These are phyloP conservation scores for Maconellicoccus hirsutus DNA, from an alignment of 1,140 invertebrate species.

Conservation along the genomic window DNA sequence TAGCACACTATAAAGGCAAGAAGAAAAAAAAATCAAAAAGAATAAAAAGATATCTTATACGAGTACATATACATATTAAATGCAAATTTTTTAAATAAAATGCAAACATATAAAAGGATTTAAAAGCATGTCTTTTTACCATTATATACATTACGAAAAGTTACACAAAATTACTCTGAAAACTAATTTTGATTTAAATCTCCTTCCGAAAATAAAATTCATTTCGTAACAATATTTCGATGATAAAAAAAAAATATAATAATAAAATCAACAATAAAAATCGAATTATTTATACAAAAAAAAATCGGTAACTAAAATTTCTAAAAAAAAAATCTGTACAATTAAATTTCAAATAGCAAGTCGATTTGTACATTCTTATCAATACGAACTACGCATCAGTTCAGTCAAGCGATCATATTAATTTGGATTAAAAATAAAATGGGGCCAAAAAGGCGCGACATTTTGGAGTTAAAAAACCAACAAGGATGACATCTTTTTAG, in stretches of 20 bases:
- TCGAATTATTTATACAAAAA: neutral
- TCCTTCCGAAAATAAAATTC: neutral
- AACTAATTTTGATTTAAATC: neutral
- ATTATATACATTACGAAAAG: neutral
- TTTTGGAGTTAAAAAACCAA: no score
- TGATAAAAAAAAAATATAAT: neutral
- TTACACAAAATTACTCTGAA: neutral
- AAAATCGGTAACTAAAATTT: constrained; percentile 9
- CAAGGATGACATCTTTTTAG: no score
- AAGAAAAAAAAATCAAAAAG: neutral
- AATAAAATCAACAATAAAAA: neutral
- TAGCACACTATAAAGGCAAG: constrained; percentile 16
- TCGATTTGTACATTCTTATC: neutral
- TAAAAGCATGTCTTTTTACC: neutral
- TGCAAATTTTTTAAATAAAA: neutral
- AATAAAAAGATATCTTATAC: neutral
- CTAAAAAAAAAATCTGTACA: neutral
- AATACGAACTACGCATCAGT: neutral
- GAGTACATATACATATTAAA: neutral
- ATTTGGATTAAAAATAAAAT: no score
- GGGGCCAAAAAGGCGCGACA: no score
- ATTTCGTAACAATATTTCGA: neutral
- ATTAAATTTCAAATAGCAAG: neutral
- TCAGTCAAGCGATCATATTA: no score
- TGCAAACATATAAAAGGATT: constrained; percentile 9